Conservation (phyloP, 1,140 invertebrate genomes). For the Cotesia chilonis region DNA sequence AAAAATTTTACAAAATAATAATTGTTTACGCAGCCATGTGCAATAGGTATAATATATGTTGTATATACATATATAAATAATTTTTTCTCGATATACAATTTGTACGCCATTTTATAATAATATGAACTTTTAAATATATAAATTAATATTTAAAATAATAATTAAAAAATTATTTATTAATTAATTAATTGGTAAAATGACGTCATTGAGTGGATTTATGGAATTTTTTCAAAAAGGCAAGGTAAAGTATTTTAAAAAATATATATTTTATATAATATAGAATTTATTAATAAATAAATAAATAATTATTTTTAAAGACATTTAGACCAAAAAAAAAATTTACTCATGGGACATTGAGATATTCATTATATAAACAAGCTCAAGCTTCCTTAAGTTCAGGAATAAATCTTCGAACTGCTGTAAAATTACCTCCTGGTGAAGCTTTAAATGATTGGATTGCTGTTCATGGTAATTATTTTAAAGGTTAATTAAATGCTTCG, state of each 20-base stretch:
- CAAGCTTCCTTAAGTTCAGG: conserved; percentile 94
- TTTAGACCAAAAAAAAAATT: conserved; percentile 92
- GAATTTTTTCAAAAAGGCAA: conserved; percentile 87
- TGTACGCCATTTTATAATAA: too few species aligned
- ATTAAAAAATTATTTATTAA: too few species aligned
- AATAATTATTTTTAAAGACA: conserved; percentile 70
- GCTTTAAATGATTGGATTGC: conserved; percentile 95
- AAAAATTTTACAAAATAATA: too few species aligned
- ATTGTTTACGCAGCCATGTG: too few species aligned
- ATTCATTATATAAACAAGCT: conserved; percentile 92
- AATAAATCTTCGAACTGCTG: conserved; percentile 86
- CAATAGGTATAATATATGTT: too few species aligned
- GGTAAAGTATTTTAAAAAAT: conserved; percentile 59
- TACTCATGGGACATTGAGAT: conserved; percentile 88
- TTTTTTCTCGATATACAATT: too few species aligned
- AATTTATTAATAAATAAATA: conserved; percentile 32
- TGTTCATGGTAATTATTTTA: conserved; percentile 79
- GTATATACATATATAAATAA: too few species aligned
- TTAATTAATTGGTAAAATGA: conserved; percentile 40
- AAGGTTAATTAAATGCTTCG: too few species aligned
- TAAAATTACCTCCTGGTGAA: conserved; percentile 86
- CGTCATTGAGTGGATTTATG: conserved; percentile 74
- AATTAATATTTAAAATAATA: too few species aligned
- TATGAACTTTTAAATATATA: too few species aligned
- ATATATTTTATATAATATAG: conserved; percentile 5